Conservation (phyloP, 2,113 vertebrate species). For the Pelvicachromis taeniatus region DNA sequence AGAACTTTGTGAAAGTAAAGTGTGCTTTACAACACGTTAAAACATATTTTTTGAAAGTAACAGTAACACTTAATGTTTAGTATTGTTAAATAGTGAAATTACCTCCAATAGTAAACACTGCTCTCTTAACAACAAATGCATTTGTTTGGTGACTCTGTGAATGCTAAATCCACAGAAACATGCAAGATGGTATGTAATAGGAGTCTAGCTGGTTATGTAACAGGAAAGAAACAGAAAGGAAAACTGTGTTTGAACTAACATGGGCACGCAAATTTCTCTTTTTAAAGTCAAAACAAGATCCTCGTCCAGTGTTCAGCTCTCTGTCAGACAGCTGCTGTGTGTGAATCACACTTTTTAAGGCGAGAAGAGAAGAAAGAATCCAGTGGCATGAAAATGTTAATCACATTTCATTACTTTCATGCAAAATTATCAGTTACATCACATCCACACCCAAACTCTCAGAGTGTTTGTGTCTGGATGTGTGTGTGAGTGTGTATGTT, state of each 20-base stretch:
- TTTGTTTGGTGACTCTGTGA: neutral
- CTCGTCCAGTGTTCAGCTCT: neutral
- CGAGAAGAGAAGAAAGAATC: neutral
- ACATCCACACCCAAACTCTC: constrained; percentile 8
- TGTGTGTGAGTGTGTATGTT: neutral
- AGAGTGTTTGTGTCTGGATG: neutral
- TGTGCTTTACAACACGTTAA: neutral
- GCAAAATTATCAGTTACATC: constrained; percentile 22
- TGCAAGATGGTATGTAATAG: neutral
- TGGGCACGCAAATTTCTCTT: neutral
- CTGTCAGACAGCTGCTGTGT: neutral
- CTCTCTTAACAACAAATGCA: neutral
- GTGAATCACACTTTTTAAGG: neutral
- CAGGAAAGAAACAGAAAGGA: neutral
- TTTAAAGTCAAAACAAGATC: neutral
- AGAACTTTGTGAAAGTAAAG: neutral
- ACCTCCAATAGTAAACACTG: neutral
- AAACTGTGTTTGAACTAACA: constrained; percentile 6
- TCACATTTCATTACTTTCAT: constrained; percentile 19
- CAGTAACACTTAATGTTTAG: neutral
- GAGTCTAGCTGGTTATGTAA: neutral
- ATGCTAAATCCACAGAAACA: neutral
- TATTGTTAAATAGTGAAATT: neutral
- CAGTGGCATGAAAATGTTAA: neutral
- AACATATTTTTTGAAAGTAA: neutral